phyloP scores from a whole-genome alignment of 2,888 invertebrate genomes.

The Apoderus coryli region DNA sequence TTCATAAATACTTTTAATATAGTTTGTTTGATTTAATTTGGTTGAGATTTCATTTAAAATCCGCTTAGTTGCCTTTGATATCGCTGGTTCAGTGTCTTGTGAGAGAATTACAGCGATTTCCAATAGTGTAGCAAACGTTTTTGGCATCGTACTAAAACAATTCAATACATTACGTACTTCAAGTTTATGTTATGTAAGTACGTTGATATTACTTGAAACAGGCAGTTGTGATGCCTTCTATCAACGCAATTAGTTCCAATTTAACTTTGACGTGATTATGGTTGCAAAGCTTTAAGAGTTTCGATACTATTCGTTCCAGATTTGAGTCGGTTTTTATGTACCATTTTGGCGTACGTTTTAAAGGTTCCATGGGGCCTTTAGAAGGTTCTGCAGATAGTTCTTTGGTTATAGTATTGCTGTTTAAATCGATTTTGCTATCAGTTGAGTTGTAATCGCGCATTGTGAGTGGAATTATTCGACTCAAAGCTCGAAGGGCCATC shows the following conservation, averaged over 20 bases:
- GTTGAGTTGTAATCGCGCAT: constrained; percentile 31
- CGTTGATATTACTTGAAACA: too few relatives aligned
- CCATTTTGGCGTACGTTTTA: constrained; percentile 39
- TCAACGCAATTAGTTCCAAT: constrained; percentile 44
- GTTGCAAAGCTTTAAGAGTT: constrained; percentile 38
- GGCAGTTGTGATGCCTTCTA: constrained; percentile 40
- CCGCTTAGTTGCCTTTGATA: constrained; percentile 32
- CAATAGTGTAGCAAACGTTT: constrained; percentile 43
- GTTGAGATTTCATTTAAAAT: constrained; percentile 31
- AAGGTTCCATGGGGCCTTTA: too few relatives aligned
- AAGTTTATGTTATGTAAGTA: too few relatives aligned
- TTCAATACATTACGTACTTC: too few relatives aligned
- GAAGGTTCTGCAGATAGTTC: too few relatives aligned
- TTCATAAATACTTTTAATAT: constrained; percentile 35
- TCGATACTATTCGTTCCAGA: constrained; percentile 35
- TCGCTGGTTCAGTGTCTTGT: constrained; percentile 45
- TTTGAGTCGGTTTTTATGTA: constrained; percentile 42
- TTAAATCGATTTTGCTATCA: constrained; percentile 16
- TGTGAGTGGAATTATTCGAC: constrained; percentile 32
- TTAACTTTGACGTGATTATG: constrained; percentile 49
- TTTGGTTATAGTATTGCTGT: too few relatives aligned
- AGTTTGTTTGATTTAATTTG: constrained; percentile 29
- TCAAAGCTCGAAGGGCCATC: constrained; percentile 34
- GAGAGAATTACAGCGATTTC: constrained; percentile 54
- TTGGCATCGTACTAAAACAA: constrained; percentile 42